Percentiles rank a stretch among this genome's conserved stretches.
phyloP scores from a whole-genome alignment of 2,888 invertebrate species.

The Nemotelus nigrinus region DNA sequence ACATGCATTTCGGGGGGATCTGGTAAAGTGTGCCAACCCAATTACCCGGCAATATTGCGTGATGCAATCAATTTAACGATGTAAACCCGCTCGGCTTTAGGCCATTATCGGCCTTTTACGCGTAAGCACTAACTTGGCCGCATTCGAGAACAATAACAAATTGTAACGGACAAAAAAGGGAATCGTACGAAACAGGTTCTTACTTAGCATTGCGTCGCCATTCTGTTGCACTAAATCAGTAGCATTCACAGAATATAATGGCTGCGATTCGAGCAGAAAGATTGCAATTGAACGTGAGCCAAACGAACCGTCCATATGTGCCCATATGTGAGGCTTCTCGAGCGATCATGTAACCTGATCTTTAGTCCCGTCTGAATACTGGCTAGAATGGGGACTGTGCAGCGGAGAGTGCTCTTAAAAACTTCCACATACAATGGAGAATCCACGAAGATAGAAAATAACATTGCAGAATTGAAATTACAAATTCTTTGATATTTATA shows the following conservation, averaged over 20 bases:
- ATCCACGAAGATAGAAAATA: slow-evolving; percentile 1
- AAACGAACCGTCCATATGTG: slow-evolving; percentile 8
- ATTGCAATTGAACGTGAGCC: slow-evolving; percentile 29
- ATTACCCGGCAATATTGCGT: slow-evolving; percentile 33
- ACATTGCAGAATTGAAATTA: slow-evolving; percentile 20
- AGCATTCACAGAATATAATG: neutral
- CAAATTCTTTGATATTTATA: slow-evolving; percentile 11
- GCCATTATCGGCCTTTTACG: neutral
- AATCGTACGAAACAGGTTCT: slow-evolving; percentile 22
- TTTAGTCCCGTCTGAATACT: slow-evolving; percentile 4
- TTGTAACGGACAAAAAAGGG: slow-evolving; percentile 23
- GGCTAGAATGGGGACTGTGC: neutral
- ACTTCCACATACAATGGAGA: neutral
- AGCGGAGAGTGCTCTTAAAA: neutral
- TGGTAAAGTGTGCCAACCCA: slow-evolving; percentile 26
- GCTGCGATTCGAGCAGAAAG: slow-evolving; percentile 1
- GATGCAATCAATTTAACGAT: slow-evolving; percentile 14
- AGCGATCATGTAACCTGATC: slow-evolving; percentile 15
- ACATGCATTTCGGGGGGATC: slow-evolving; percentile 9
- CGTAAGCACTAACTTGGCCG: slow-evolving; percentile 1
- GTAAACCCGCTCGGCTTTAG: neutral
- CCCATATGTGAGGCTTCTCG: slow-evolving; percentile 26
- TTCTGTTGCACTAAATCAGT: slow-evolving; percentile 8
- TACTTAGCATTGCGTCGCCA: neutral
- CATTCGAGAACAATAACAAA: slow-evolving; percentile 29